Evolutionary conservation across 2,888 invertebrate genomes (phyloP), one percentile per base, ranked within the genome.

Genomic region (Pandemis heparana): DNA sequence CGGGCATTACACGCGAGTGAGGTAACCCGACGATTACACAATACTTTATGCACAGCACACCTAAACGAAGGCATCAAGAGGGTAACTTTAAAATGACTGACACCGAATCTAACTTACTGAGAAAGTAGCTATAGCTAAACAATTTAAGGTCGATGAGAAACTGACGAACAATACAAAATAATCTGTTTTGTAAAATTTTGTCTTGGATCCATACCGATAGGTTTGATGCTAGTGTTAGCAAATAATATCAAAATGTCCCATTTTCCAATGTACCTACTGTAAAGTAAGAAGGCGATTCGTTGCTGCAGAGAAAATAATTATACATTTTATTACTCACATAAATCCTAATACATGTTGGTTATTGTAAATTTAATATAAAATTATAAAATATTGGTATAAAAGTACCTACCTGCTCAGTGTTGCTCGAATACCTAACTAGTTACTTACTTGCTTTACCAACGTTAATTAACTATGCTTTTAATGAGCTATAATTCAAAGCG

Each of bases 1-100:
- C 71, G 71, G 32, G 63, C 67, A 62, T 72, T 72, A 68, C 69
- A 64, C 69, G 69, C 62, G 56, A 62, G 69, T 74, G 73, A 74
- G 60, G 73, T 74, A 74, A 74, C 41, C 62, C 64, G 53, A 53
- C 62, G 63, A 39, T 74, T 74, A 23, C 73, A 60, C 73, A 69
- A 74, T 56, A 23, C 56, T 18, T 23, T 18, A 23, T 67, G 72
- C 72, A 62, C 71, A 67, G 72, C 72, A 62, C 71, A 72, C 61
- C 66, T 61, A 72, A 72, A 72, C 67, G 53, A 72, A 71, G 51
- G 23, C 71, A 67, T 23, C 53, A 41, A 53, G 12, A 41, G 65
- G 60, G 65, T 61, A 53, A 43, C 72, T 39, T 8, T 43, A 12
- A 14, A 16, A 10, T 38, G 10, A 60, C 64, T 39, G 12, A 38